phyloP scores from a whole-genome alignment of 2,888 invertebrate genomes.

The Agrotis ipsilon region DNA sequence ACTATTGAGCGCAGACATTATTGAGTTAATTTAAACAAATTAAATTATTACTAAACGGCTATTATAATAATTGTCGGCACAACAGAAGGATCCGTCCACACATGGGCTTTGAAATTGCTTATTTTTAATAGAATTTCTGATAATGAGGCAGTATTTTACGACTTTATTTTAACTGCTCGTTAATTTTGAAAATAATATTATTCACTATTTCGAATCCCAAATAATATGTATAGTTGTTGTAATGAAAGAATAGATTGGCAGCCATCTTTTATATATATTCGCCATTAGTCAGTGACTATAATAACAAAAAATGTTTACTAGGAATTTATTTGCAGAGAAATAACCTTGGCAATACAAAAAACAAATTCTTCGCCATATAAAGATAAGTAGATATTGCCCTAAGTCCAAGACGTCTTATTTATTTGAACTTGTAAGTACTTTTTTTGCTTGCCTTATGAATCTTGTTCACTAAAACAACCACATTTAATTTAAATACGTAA shows the following conservation, averaged over 20 bases:
- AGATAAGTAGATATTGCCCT: not conserved
- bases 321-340: constrained; percentile 18
- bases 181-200: constrained; percentile 3
- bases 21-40: constrained; percentile 44
- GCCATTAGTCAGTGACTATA: not conserved
- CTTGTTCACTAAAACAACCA: not conserved
- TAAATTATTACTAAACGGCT: constrained; percentile 14
- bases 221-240: not conserved
- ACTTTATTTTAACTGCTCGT: not conserved
- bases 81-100: constrained; percentile 19
- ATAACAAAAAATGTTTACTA: constrained; percentile 3
- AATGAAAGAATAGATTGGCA: not conserved
- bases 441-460: no score
- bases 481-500: constrained; percentile 1
- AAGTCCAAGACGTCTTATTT: not conserved
- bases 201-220: not conserved
- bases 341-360: constrained; percentile 31
- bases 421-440: no score
- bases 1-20: constrained; percentile 32
- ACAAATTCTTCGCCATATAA: not conserved
- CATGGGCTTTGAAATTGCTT: constrained; percentile 26
- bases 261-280: constrained; percentile 30
- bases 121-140: constrained; percentile 15
- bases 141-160: constrained; percentile 4
- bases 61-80: constrained; percentile 39